phyloP scores from a whole-genome alignment of 2,113 vertebrate genomes.

The Mormyrus iriodes region DNA sequence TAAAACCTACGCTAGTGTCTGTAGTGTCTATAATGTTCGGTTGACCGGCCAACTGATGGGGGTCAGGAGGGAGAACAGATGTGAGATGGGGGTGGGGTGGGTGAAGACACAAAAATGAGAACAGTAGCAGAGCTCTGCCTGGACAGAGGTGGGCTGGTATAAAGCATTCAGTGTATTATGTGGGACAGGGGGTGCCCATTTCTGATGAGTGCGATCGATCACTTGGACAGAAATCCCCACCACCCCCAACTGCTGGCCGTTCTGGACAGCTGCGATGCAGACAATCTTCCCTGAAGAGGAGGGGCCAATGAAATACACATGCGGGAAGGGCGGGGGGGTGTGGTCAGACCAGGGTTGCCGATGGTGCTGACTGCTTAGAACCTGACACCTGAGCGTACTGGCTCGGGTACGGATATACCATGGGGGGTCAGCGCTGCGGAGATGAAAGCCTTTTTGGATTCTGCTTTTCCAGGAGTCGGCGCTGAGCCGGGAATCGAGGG shows the following conservation, averaged over 20 bases:
- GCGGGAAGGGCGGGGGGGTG: neutral
- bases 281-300: conserved; percentile 3
- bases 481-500: neutral
- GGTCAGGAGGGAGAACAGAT: neutral
- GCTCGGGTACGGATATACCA: neutral
- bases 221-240: neutral
- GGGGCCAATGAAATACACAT: conserved; percentile 2
- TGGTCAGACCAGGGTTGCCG: neutral
- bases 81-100: too few species aligned
- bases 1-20: neutral
- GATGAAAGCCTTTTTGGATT: neutral
- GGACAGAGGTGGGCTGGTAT: neutral
- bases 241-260: too few species aligned
- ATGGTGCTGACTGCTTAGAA: neutral
- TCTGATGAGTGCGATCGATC: neutral
- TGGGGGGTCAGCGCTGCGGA: neutral
- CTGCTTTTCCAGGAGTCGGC: neutral
- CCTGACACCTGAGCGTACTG: neutral
- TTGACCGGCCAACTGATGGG: neutral
- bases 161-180: neutral
- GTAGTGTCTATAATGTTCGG: neutral
- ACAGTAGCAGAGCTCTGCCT: neutral
- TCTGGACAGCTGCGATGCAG: neutral
- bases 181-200: neutral
- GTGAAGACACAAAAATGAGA: neutral